Conservation (phyloP, 2,888 invertebrate species). For the Pammene aurita region DNA sequence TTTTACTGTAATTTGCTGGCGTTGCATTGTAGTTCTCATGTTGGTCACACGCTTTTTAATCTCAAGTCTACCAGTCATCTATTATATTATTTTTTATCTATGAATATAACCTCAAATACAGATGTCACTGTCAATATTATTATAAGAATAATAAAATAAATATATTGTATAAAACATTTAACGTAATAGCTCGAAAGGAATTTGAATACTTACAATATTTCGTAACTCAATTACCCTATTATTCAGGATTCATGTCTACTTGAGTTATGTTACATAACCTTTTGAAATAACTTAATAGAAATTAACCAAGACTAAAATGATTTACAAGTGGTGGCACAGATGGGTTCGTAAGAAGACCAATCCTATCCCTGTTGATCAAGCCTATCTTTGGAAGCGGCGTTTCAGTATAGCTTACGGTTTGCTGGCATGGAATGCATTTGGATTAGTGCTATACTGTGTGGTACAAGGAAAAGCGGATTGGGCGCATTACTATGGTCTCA, state of each 20-base stretch:
- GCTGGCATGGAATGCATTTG: conserved; percentile 89
- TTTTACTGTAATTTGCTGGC: too few relatives aligned
- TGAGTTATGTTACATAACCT: conserved; percentile 23
- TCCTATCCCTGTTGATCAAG: conserved; percentile 75
- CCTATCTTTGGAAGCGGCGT: conserved; percentile 84
- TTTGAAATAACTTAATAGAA: conserved; percentile 26
- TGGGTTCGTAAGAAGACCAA: conserved; percentile 71
- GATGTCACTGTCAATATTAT: not conserved
- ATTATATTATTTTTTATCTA: conserved; percentile 11
- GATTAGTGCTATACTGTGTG: conserved; percentile 83
- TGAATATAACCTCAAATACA: conserved; percentile 9
- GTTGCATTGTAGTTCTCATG: too few relatives aligned
- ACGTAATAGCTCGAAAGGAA: not conserved
- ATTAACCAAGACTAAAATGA: conserved; percentile 49
- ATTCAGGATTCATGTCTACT: not conserved
- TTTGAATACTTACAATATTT: not conserved
- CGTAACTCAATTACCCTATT: not conserved
- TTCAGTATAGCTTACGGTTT: conserved; percentile 85
- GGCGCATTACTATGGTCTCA: conserved; percentile 86
- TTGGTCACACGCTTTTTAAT: not conserved
- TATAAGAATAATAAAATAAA: not conserved
- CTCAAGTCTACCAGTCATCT: not conserved
- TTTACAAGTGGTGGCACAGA: conserved; percentile 74
- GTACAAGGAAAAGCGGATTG: conserved; percentile 86
- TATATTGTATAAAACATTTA: not conserved